Evolutionary conservation across 2,113 vertebrate species (phyloP).

Genomic region (Proteles cristata): DNA sequence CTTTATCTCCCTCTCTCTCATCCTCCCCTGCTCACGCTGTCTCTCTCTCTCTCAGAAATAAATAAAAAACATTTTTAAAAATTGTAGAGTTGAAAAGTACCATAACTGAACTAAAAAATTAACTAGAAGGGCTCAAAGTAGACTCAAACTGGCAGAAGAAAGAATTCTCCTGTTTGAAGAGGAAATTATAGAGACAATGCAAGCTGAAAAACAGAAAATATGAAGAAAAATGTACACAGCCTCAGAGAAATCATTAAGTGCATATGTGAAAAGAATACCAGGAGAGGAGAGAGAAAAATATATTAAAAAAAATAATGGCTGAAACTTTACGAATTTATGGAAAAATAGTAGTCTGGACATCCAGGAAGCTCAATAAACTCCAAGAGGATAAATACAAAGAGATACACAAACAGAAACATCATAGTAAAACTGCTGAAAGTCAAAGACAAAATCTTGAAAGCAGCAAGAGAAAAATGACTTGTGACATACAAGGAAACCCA

Average conservation of each 20-base stretch:
- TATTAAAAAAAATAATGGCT: background rate
- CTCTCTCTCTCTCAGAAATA: too few species aligned
- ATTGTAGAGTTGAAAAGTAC: background rate
- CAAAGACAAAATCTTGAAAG: background rate
- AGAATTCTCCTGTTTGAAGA: background rate
- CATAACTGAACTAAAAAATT: background rate
- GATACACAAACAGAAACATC: background rate
- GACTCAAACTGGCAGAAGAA: background rate
- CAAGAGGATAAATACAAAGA: slow-evolving; percentile 1
- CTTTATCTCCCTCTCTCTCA: too few species aligned
- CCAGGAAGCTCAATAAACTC: background rate
- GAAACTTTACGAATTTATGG: background rate
- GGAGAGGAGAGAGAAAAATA: background rate
- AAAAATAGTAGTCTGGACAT: background rate
- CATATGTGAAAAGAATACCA: background rate
- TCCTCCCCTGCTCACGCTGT: too few species aligned
- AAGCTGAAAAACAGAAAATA: background rate
- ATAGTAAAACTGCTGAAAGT: background rate
- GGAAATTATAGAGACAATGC: background rate
- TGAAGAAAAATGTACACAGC: background rate
- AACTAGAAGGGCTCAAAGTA: background rate
- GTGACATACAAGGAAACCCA: background rate
- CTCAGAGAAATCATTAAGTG: background rate
- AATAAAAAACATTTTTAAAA: background rate
- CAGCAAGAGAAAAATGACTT: slow-evolving; percentile 10